Evolutionary conservation across 2,888 invertebrate genomes (phyloP).

Genomic region (Plebejus anna): DNA sequence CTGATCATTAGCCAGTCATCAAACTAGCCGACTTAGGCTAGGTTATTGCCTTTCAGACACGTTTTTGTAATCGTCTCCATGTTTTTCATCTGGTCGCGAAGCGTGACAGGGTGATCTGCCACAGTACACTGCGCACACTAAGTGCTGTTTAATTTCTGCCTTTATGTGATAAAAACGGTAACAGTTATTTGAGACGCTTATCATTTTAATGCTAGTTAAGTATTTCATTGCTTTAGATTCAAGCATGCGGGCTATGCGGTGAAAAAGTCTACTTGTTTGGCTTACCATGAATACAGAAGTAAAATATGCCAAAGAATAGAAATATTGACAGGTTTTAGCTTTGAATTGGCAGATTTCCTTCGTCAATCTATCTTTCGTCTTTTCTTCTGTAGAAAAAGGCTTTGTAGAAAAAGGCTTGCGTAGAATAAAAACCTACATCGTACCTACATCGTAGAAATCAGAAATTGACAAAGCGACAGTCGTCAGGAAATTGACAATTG

Average conservation of each 20-base stretch:
- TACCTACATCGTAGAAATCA: no score
- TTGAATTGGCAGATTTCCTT: no score
- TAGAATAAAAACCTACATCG: no score
- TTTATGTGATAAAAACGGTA: constrained; percentile 25
- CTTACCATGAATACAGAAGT: neutral
- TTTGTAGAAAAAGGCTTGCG: neutral
- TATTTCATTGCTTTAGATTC: neutral
- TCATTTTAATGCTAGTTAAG: neutral
- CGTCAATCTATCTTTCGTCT: neutral
- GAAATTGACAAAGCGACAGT: neutral
- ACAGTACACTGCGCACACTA: constrained; percentile 9
- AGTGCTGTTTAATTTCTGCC: constrained; percentile 24
- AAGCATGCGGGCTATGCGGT: neutral
- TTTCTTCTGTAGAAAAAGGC: neutral
- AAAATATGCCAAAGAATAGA: no score
- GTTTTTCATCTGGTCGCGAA: constrained; percentile 27
- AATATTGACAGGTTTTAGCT: no score
- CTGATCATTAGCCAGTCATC: neutral
- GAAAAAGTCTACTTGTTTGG: neutral
- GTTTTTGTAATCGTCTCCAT: neutral
- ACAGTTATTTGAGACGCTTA: constrained; percentile 15
- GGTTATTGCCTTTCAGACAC: constrained; percentile 11
- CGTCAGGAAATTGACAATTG: neutral
- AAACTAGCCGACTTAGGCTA: neutral
- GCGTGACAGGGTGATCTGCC: constrained; percentile 27